Conservation (phyloP, 53 echinoderm and acorn worm genomes). For the Echinarachnius parma region DNA sequence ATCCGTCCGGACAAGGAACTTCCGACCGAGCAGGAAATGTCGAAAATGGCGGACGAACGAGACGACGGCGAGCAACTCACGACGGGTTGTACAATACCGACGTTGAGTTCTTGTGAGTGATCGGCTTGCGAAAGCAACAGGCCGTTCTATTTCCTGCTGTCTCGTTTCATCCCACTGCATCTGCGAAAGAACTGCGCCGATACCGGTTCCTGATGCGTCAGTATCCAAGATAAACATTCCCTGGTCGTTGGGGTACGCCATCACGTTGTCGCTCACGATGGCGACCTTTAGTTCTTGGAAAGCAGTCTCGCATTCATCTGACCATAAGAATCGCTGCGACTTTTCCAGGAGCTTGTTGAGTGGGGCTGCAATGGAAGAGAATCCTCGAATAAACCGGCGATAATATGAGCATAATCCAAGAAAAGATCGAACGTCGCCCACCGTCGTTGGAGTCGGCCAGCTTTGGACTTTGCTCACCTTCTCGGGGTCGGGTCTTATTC, state of each 20-base stretch:
- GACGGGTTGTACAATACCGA: conserved; percentile 58
- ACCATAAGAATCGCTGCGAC: too few relatives aligned
- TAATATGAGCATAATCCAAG: conserved; percentile 48
- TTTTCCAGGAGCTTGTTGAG: conserved; percentile 31
- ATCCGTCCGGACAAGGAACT: conserved; percentile 51
- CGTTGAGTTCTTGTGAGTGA: conserved; percentile 44
- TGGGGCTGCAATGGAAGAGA: conserved; percentile 23
- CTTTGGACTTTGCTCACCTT: too few relatives aligned
- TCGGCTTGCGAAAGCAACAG: conserved; percentile 57
- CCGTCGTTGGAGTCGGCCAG: conserved; percentile 47
- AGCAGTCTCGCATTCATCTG: too few relatives aligned
- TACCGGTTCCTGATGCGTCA: conserved; percentile 54
- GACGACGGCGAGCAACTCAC: conserved; percentile 59
- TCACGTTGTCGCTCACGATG: too few relatives aligned
- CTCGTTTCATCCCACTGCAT: conserved; percentile 52
- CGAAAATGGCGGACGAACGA: conserved; percentile 49
- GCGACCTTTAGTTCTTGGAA: too few relatives aligned
- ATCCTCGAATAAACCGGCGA: conserved; percentile 29
- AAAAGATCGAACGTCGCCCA: conserved; percentile 30
- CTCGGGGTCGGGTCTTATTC: conserved; percentile 28
- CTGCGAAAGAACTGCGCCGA: conserved; percentile 56
- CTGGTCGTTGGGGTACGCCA: too few relatives aligned
- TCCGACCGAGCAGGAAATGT: conserved; percentile 55
- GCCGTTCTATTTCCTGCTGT: conserved; percentile 55
- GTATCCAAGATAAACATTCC: too few relatives aligned